Conservation (phyloP, 2,888 invertebrate species). For the Allophyes oxyacanthae region DNA sequence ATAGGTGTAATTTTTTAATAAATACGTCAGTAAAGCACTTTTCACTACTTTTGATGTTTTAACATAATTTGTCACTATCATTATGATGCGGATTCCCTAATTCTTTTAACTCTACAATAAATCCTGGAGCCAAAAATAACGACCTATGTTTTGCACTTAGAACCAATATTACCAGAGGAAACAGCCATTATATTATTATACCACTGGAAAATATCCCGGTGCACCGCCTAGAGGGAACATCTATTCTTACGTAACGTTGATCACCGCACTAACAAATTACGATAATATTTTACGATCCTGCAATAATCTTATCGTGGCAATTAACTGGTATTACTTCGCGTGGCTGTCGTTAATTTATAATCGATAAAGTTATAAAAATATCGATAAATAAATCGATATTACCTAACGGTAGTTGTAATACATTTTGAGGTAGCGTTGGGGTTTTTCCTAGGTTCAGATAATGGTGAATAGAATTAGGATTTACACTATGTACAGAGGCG, state of each 20-base stretch:
- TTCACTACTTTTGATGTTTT: too few species aligned
- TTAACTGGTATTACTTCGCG: conserved; percentile 60
- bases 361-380: conserved; percentile 54
- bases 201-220: conserved; percentile 25
- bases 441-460: conserved; percentile 6
- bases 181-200: conserved; percentile 1
- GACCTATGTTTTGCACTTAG: neutral
- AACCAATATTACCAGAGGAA: neutral
- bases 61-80: too few species aligned
- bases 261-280: conserved; percentile 52
- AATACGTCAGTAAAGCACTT: too few species aligned
- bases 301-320: conserved; percentile 69
- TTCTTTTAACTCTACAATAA: too few species aligned
- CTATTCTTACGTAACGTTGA: conserved; percentile 28
- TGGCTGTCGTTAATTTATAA: conserved; percentile 49
- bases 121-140: too few species aligned
- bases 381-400: conserved; percentile 50
- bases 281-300: conserved; percentile 60
- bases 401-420: conserved; percentile 33
- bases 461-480: conserved; percentile 13
- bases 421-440: conserved; percentile 4
- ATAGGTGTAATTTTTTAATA: too few species aligned
- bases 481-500: too few species aligned
- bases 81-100: too few species aligned
- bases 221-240: conserved; percentile 30